phyloP scores from a whole-genome alignment of 2,888 invertebrate species.

The Pterostichus niger region DNA sequence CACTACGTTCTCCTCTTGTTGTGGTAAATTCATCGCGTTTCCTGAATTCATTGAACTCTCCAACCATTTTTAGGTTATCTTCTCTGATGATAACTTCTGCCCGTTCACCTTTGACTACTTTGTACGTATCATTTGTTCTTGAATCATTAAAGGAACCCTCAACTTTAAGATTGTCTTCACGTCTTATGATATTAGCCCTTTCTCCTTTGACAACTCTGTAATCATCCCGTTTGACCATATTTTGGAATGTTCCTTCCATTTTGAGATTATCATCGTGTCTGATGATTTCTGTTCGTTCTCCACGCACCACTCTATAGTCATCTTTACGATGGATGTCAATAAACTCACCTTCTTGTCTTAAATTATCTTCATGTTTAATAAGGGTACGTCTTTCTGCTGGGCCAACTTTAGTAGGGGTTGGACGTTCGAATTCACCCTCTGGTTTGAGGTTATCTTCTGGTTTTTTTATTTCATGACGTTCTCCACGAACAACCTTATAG shows the following conservation, averaged over 20 bases:
- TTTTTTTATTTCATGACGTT: slow-evolving; percentile 73
- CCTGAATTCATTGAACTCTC: slow-evolving; percentile 78
- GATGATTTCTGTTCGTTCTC: slow-evolving; percentile 82
- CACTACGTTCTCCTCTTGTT: slow-evolving; percentile 74
- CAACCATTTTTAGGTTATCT: slow-evolving; percentile 86
- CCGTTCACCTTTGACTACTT: slow-evolving; percentile 81
- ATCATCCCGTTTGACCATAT: slow-evolving; percentile 79
- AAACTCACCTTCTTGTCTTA: slow-evolving; percentile 80
- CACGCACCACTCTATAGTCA: slow-evolving; percentile 80
- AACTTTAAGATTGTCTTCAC: slow-evolving; percentile 81
- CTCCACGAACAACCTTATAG: slow-evolving; percentile 77
- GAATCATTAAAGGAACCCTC: slow-evolving; percentile 81
- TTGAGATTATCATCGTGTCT: slow-evolving; percentile 84
- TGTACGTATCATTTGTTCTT: slow-evolving; percentile 79
- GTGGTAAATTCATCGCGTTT: slow-evolving; percentile 81
- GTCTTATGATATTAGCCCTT: slow-evolving; percentile 80
- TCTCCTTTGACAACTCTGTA: slow-evolving; percentile 80
- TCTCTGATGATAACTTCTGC: slow-evolving; percentile 81
- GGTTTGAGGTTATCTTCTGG: slow-evolving; percentile 83
- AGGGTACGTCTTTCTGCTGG: slow-evolving; percentile 76
- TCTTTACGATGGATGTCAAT: slow-evolving; percentile 78
- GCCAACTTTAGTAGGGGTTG: slow-evolving; percentile 71
- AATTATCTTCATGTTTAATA: slow-evolving; percentile 79
- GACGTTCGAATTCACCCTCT: slow-evolving; percentile 77
- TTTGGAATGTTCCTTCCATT: slow-evolving; percentile 83